These are phyloP conservation scores for Drosophila nr. fundita DNA, from an alignment of 2,888 invertebrate species.

Conservation along the genomic window DNA sequence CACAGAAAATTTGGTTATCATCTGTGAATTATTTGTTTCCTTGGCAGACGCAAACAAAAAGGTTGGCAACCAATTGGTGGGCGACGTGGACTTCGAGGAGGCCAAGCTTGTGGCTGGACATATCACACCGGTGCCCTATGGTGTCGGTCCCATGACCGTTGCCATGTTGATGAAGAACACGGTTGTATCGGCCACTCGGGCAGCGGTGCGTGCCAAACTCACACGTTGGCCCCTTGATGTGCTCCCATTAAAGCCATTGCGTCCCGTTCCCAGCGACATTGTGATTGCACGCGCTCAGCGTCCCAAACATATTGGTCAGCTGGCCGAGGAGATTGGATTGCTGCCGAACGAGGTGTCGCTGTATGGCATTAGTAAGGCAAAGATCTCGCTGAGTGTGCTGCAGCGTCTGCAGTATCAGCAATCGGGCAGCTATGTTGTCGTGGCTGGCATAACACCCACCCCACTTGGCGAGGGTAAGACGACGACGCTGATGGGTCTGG, in stretches of 20 bases:
- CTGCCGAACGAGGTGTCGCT: constrained; percentile 92
- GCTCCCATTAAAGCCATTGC: constrained; percentile 88
- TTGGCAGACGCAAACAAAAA: constrained; percentile 90
- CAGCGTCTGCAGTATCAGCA: constrained; percentile 89
- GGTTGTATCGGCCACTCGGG: constrained; percentile 91
- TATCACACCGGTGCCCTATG: constrained; percentile 98
- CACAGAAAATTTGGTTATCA: neutral
- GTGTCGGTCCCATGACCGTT: constrained; percentile 99
- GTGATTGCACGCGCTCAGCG: constrained; percentile 94
- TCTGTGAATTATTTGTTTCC: neutral
- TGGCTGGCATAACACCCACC: constrained; percentile 98
- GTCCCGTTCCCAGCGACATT: constrained; percentile 96
- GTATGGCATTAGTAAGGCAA: constrained; percentile 98
- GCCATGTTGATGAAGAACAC: constrained; percentile 99
- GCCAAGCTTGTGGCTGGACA: constrained; percentile 92
- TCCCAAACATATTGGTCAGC: constrained; percentile 91
- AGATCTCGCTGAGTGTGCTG: constrained; percentile 93
- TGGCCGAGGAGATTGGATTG: constrained; percentile 95
- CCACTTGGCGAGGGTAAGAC: constrained; percentile 99
- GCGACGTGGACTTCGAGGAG: constrained; percentile 96
- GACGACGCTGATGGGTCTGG: constrained; percentile 96
- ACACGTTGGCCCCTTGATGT: constrained; percentile 90
- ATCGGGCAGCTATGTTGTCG: constrained; percentile 96
- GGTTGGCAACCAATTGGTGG: constrained; percentile 93
- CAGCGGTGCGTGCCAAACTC: constrained; percentile 86